Conservation (phyloP, 2,888 invertebrate species). For the Brenthis hecate region DNA sequence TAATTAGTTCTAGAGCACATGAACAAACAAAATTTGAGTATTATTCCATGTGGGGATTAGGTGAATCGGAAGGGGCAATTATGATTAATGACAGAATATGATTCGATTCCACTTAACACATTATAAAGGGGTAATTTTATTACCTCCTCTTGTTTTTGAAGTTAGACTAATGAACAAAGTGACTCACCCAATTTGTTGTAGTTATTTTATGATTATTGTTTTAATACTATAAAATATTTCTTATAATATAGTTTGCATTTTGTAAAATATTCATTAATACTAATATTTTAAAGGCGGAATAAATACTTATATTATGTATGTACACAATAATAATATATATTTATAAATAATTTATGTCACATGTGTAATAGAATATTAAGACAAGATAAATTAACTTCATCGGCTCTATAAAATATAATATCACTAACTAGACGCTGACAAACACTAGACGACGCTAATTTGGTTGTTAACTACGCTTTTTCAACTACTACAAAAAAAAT, state of each 20-base stretch:
- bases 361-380: too few relatives aligned
- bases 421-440: too few relatives aligned
- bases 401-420: too few relatives aligned
- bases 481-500: too few relatives aligned
- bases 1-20: constrained; percentile 37
- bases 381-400: too few relatives aligned
- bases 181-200: constrained; percentile 67
- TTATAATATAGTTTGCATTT: constrained; percentile 5
- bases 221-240: constrained; percentile 24
- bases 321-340: too few relatives aligned
- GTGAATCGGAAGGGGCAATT: constrained; percentile 61
- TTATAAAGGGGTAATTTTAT: constrained; percentile 79
- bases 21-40: constrained; percentile 39
- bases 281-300: too few relatives aligned
- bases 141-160: constrained; percentile 70
- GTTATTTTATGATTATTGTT: constrained; percentile 30
- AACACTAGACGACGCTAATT: too few relatives aligned
- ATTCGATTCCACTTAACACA: constrained; percentile 80
- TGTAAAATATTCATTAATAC: background rate
- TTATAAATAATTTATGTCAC: too few relatives aligned
- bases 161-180: constrained; percentile 75
- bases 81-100: constrained; percentile 80
- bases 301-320: too few relatives aligned
- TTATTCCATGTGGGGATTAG: constrained; percentile 40
- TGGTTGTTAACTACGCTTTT: too few relatives aligned